These are phyloP conservation scores for Lophotriccus pileatus DNA, from an alignment of 2,797 vertebrate genomes.

Conservation along the genomic window DNA sequence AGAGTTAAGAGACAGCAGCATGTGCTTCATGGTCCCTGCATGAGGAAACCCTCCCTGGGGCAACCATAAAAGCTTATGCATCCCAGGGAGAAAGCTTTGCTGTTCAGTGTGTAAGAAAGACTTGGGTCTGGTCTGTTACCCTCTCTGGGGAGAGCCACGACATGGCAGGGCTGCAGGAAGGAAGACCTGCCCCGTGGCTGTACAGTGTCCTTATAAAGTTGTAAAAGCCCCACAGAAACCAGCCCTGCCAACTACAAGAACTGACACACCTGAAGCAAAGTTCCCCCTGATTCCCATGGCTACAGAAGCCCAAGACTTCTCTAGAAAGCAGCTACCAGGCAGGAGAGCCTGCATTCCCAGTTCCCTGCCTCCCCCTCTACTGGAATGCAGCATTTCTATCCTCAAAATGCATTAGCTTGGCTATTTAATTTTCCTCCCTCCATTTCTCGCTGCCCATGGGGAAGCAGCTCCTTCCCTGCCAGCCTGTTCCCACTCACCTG, in stretches of 20 bases:
- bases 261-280: not conserved
- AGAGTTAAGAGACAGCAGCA: not conserved
- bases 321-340: not conserved
- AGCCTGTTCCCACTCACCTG: not conserved
- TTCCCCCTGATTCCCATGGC: not conserved
- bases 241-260: not conserved
- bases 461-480: not conserved
- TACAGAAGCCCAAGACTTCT: not conserved
- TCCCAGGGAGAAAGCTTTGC: not conserved
- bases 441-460: not conserved
- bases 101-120: not conserved
- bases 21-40: not conserved
- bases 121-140: not conserved
- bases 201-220: not conserved
- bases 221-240: not conserved
- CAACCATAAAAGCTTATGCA: not conserved
- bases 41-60: not conserved
- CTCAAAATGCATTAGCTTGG: not conserved
- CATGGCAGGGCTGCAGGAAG: not conserved
- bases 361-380: not conserved
- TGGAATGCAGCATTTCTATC: not conserved
- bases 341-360: not conserved
- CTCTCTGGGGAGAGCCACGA: fast-evolving
- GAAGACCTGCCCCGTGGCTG: not conserved
- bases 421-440: not conserved